Base-by-base conservation (phyloP, 2,888 invertebrate genomes). In the Nemotelus pantherinus region DNA sequence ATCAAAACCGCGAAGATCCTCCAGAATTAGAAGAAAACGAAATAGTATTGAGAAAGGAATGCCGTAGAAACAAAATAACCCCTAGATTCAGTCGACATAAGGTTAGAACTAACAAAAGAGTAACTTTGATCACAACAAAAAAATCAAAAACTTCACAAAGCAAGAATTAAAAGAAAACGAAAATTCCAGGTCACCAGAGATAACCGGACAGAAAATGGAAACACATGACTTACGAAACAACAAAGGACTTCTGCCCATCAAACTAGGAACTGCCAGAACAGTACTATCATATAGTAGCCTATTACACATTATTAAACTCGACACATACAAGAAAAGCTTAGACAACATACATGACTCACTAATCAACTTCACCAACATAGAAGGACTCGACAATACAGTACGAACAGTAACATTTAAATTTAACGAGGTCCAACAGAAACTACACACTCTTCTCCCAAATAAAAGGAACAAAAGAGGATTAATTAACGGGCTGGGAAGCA, bases 161-260 rank as follows among this genome's bases (percentile, higher is more conserved):
- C 70, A n/a, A 70, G 53, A 70, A 3, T 70, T 43, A 70, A 70
- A 43, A 70, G 41, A 48, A 70, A 70, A 70, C 70, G 53, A 0
- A 53, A 70, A 70, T 70, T 70, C 53, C 53, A 70, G 53, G 44
- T 43, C 47, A n/a, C 45, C 9, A 44, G 9, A 5, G 41, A 65
- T 5, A 65, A 1, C 10, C 39, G 70, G 53, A 50, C 70, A 50
- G 48, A 50, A 48, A 43, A 70, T 70, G 53, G 50, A 50, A 39
- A 53, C 53, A n/a, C 53, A 55, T 3, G 3, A 53, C 41, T 2
- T 70, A 39, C n/a, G 53, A 3, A 70, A 53, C 41, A 55, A 48
- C 4, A 50, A 53, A 5, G 70, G 70, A 70, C 48, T 48, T 5
- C 3, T 70, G 3, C 25, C 50, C 9, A 55, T 70, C 9, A 50